A percentile compares a stretch with the other conserved stretches of the same genome.
Conservation (phyloP, 2,888 invertebrate species). For the Plebejus melissa region DNA sequence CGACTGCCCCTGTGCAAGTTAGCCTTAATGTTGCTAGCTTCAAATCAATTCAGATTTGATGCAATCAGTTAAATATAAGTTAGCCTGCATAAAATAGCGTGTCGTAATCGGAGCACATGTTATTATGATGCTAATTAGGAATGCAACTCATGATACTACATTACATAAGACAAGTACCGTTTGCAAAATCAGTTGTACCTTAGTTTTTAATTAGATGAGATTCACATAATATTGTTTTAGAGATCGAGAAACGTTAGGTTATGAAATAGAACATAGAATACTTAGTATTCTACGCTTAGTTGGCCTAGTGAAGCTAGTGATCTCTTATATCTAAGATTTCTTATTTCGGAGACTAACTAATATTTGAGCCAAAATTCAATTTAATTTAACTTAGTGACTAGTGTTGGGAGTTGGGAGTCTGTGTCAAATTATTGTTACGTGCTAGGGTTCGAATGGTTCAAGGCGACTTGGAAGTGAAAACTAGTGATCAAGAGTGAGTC, state of each 20-base stretch:
- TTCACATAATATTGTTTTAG: neutral
- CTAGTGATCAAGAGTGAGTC: too few species aligned
- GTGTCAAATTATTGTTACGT: too few species aligned
- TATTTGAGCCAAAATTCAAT: neutral
- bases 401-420: too few species aligned
- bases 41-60: conserved; percentile 21
- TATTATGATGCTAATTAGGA: conserved; percentile 27
- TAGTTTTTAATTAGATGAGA: neutral
- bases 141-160: conserved; percentile 15
- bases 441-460: too few species aligned
- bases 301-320: too few species aligned
- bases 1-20: neutral
- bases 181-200: conserved; percentile 4
- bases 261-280: neutral
- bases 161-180: conserved; percentile 3
- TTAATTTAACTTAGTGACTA: neutral
- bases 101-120: conserved; percentile 25
- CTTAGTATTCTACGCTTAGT: neutral
- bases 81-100: conserved; percentile 3
- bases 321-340: too few species aligned
- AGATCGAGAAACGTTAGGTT: neutral
- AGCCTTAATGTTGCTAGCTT: neutral
- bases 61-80: conserved; percentile 19
- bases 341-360: neutral
- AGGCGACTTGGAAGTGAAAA: too few species aligned